Evolutionary conservation across 1,140 invertebrate species (phyloP), one percentile per base, ranked within the genome.

Genomic region (Streblospio benedicti): DNA sequence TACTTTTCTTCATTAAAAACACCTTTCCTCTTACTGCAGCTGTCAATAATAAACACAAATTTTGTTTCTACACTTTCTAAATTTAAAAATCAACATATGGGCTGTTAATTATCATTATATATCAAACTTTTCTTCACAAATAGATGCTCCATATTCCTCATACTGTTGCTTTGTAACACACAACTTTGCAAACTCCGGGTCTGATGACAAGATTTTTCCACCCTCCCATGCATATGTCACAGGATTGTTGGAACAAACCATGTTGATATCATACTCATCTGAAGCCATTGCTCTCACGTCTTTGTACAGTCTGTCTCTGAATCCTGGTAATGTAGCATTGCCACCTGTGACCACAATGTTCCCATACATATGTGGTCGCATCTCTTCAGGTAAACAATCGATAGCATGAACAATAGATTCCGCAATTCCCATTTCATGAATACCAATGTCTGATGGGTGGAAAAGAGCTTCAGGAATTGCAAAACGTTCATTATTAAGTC

Each of bases 301-400:
- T 43, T 83, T 63, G 45, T 71, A 79, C 47, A 96, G 76, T 70
- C 93, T 78, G 18, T 93, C 85, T 65, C 84, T 79, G 71, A 97
- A 94, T 33, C 91, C 91, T 0, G 87, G 85, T 52, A 84, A 73
- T 20, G 68, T 61, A 62, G 76, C 82, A 71, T 87, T 93, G 1
- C 96, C 96, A n/a, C 96, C 96, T 51, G 86, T 89, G 9, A 97
- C 79, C 31, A 97, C 71, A 63, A 99, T 92, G 76, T 98, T 97
- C 25, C 85, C 84, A 55, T 88, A 83, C 51, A 96, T 80, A 77
- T 87, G 86, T n/a, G 87, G 85, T 71, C 85, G 87, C 56, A 88
- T 83, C 70, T 90, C 85, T 67, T 60, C 38, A 44, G 56, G 53
- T 56, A 49, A 51, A 68, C 59, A 20, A 65, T 65, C 64, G 31